These are phyloP conservation scores for Parnassius mnemosyne DNA, from an alignment of 2,888 invertebrate species.

Conservation along the genomic window DNA sequence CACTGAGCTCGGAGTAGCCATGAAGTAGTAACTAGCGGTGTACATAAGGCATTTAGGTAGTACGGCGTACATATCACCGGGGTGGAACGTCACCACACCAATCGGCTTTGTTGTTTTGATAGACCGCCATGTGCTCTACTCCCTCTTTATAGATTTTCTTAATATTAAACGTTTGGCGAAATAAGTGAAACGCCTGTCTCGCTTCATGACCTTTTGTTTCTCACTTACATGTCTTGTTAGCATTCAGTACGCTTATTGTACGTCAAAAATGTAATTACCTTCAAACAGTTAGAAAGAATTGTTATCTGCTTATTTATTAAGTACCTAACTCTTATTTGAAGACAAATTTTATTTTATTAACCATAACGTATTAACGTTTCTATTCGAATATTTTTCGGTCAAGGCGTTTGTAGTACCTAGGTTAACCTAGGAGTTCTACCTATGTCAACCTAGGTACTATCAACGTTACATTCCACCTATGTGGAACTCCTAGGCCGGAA, in stretches of 20 bases:
- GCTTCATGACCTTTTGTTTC: slow-evolving; percentile 20
- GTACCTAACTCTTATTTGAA: no score
- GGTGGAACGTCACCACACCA: slow-evolving; percentile 79
- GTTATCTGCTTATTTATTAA: no score
- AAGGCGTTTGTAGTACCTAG: no score
- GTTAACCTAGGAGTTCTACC: no score
- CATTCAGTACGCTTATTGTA: slow-evolving; percentile 1
- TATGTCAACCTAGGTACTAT: no score
- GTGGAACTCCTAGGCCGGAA: no score
- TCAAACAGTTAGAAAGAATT: no score
- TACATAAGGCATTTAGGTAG: slow-evolving; percentile 81
- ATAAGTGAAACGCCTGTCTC: slow-evolving; percentile 19
- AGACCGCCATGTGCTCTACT: slow-evolving; percentile 76
- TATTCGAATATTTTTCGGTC: no score
- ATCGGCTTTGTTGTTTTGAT: slow-evolving; percentile 80
- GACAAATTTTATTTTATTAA: no score
- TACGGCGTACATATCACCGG: slow-evolving; percentile 80
- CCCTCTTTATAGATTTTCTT: slow-evolving; percentile 56
- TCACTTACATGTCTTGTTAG: not conserved
- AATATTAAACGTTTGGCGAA: slow-evolving; percentile 25
- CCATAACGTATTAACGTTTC: no score
- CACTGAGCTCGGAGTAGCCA: slow-evolving; percentile 81
- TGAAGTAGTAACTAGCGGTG: slow-evolving; percentile 80
- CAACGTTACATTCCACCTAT: no score
- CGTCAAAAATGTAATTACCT: no score